Base-by-base conservation (phyloP, 92 coral and sea anemone species). In the Virgularia gustaviana region DNA sequence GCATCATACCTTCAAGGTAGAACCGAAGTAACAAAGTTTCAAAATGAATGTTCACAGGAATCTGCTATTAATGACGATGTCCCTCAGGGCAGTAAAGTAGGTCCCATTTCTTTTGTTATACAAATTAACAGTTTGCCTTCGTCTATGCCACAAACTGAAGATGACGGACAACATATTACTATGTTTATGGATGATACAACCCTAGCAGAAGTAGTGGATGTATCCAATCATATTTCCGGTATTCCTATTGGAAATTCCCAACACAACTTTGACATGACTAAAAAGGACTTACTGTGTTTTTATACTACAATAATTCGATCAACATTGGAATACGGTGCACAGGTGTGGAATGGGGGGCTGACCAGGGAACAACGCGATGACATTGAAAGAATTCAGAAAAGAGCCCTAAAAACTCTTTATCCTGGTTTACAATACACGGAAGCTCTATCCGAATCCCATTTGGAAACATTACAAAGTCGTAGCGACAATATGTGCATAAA, bases 381-480 rank as follows among this genome's bases (percentile, higher is more conserved):
- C 22, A 64, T 38, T 36, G 71, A 64, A 33, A 38, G 71, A 64
- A 64, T 59, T 22, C 71, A 64, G 29, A 64, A 64, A 41, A 32
- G 35, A 4, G 71, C 54, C 18, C 44, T 64, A 23, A 38, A 39
- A 39, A 65, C 45, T 22, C 42, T 65, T 33, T 65, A 8, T 34
- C 57, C 72, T 23, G 57, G 49, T 2, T 12, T 27, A 27, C 25
- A 65, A 16, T 42, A 65, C 39, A 44, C 28, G 7, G 31, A 65
- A 27, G 72, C 70, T 15, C 20, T 63, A 38, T 29, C 12, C 15
- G 52, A 63, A 30, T 30, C 27, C 23, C 36, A 39, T 15, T 19
- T 63, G 11, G 39, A 36, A 39, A 1, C 33, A 15, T 42, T 39
- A n/a, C 20, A 63, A 38, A 52, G 25, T 15, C 70, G 51, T 15